Evolutionary conservation across 2,113 vertebrate genomes (phyloP), one percentile per base, ranked within the genome.

Genomic region (Phodopus roborovskii): DNA sequence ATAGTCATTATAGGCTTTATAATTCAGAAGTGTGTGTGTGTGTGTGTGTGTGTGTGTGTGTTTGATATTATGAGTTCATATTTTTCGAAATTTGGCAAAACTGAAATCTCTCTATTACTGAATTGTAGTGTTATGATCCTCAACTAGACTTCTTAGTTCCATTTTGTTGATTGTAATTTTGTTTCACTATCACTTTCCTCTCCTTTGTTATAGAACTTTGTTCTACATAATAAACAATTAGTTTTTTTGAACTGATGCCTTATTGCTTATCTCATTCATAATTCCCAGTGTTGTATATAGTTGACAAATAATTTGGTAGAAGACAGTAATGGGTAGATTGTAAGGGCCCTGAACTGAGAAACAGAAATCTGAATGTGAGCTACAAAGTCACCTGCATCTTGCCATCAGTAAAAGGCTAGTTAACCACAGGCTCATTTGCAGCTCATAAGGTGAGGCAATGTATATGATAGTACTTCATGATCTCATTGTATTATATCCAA

Each of bases 11-110:
- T 84, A 73, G 33, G 0, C 48, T 91, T 78, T 84, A 84, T n/a
- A 93, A 74, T 71, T 90, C 2, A 92, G 53, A 83, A 90, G 24
- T 39, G 48, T 45, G 45, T 33, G 8, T 39, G 26, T 64, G 36
- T 42, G n/a, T 64, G 82, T 58, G 45, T 42, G 48, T 53, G 5
- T 17, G 33, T 28, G 22, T 26, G 39, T 26, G 75, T 39, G 48
- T 53, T 92, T 15, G 70, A 15, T 71, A 36, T 81, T 81, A 81
- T 24, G 36, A 58, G 50, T 45, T 77, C 89, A 7, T 64, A 79
- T 48, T 96, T 95, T 93, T 86, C 66, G 28, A 24, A 92, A 91
- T 92, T 94, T 71, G 93, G 19, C 83, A 95, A 92, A 95, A 95
- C 87, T 74, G 7, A 60, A 75, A 7, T 66, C 13, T 96, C 17